Percentiles rank a stretch among this genome's conserved stretches.
Conservation (phyloP, 2,888 invertebrate genomes). For the Onthophagus sagittarius region DNA sequence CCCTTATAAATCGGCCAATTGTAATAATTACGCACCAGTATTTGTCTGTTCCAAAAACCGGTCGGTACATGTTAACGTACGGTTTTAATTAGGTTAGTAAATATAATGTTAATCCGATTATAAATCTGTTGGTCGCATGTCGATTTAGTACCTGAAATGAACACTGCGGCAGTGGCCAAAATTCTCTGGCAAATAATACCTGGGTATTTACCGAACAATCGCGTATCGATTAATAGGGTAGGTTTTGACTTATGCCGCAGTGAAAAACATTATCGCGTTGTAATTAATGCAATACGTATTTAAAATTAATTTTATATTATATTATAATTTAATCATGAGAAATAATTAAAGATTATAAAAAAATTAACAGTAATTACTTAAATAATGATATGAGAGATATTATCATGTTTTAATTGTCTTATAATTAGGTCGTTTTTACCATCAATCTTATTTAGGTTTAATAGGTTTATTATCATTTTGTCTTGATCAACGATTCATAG, state of each 20-base stretch:
- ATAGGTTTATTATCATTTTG: too few relatives aligned
- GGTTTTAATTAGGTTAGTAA: constrained; percentile 23
- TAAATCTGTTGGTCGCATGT: constrained; percentile 19
- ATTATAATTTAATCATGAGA: too few relatives aligned
- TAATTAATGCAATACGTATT: background rate
- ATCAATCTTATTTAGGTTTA: too few relatives aligned
- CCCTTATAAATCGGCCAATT: constrained; percentile 11
- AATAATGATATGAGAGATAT: too few relatives aligned
- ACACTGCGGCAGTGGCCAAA: background rate
- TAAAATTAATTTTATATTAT: background rate
- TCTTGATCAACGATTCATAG: too few relatives aligned
- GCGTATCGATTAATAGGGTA: background rate
- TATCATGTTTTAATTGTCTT: too few relatives aligned
- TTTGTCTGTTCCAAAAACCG: background rate
- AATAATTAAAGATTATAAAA: too few relatives aligned
- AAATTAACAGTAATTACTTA: too few relatives aligned
- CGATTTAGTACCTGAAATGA: constrained; percentile 20
- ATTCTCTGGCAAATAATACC: background rate
- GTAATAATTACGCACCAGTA: constrained; percentile 8
- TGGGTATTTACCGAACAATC: background rate
- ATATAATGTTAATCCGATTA: constrained; percentile 23
- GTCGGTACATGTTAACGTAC: constrained; percentile 6
- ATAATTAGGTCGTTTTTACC: too few relatives aligned
- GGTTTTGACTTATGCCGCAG: background rate
- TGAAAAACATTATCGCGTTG: background rate